These are phyloP conservation scores for Sebastes minor DNA, from an alignment of 2,797 vertebrate genomes.

Conservation along the genomic window DNA sequence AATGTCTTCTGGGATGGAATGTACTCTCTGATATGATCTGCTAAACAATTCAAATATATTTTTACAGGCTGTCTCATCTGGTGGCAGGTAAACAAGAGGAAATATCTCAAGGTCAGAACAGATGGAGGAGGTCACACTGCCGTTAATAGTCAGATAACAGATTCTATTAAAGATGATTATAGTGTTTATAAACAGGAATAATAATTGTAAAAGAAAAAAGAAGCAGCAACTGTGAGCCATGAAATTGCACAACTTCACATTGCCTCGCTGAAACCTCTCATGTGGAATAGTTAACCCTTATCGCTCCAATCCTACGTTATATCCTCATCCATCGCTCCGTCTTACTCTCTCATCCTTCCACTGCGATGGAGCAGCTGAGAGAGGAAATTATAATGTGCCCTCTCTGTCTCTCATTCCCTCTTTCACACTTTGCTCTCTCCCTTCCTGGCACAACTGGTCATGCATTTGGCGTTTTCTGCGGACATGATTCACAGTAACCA, in stretches of 20 bases:
- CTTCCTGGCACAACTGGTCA: slow-evolving; percentile 45
- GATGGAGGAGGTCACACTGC: not conserved
- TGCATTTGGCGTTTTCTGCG: slow-evolving; percentile 37
- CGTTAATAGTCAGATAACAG: not conserved
- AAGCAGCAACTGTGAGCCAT: not conserved
- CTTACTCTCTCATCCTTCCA: slow-evolving; percentile 43
- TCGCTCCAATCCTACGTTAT: slow-evolving; percentile 12
- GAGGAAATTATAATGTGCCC: slow-evolving; percentile 71
- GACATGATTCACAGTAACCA: slow-evolving; percentile 50
- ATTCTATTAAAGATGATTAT: not conserved
- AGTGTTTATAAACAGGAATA: not conserved
- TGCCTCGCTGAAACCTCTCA: slow-evolving; percentile 52
- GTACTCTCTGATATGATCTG: slow-evolving; percentile 3
- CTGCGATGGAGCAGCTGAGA: slow-evolving; percentile 49
- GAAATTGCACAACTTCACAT: slow-evolving; percentile 32
- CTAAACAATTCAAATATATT: not conserved
- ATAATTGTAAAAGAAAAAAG: not conserved
- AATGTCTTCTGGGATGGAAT: slow-evolving; percentile 15
- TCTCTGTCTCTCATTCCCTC: slow-evolving; percentile 13
- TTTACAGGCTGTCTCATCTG: not conserved
- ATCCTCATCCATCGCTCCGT: slow-evolving; percentile 39
- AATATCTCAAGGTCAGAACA: not conserved
- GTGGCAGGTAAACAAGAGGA: slow-evolving; percentile 5
- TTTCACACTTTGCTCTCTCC: slow-evolving; percentile 25
- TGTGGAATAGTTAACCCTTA: slow-evolving; percentile 74